Conservation (phyloP, 2,888 invertebrate species). For the Cephus pygmeus region DNA sequence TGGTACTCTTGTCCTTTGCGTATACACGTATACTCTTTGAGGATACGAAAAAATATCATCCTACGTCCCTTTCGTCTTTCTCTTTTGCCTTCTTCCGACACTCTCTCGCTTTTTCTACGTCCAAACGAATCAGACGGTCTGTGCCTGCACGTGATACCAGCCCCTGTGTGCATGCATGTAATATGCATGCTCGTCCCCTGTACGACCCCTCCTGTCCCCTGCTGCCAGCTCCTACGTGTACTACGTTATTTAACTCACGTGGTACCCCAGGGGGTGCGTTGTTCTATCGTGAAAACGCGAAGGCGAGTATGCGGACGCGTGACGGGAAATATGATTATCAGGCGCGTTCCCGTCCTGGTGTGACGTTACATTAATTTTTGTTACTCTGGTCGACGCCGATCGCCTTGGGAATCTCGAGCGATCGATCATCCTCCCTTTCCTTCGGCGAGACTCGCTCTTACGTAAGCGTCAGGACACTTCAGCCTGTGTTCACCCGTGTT, state of each 20-base stretch:
- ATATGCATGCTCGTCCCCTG: slow-evolving; percentile 32
- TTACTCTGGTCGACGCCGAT: background rate
- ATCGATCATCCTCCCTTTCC: slow-evolving; percentile 13
- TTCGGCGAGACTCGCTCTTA: slow-evolving; percentile 16
- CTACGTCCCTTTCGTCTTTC: slow-evolving; percentile 9
- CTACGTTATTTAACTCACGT: background rate
- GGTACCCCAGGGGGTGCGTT: slow-evolving; percentile 17
- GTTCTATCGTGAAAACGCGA: slow-evolving; percentile 30
- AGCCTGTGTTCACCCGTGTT: background rate
- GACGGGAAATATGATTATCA: background rate
- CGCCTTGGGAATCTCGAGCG: slow-evolving; percentile 17
- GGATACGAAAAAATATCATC: slow-evolving; percentile 7
- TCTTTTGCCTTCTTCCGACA: slow-evolving; percentile 11
- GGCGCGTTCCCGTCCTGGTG: background rate
- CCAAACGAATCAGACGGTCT: background rate
- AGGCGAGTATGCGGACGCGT: background rate
- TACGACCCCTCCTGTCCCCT: background rate
- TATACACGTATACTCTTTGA: slow-evolving; percentile 8
- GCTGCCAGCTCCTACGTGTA: background rate
- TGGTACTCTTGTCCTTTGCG: background rate
- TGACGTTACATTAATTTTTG: background rate
- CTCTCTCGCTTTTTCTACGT: slow-evolving; percentile 16
- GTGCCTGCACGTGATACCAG: slow-evolving; percentile 26
- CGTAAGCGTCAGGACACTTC: slow-evolving; percentile 11
- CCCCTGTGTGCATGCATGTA: slow-evolving; percentile 36